These are phyloP conservation scores for Drosophila pseudoobscura DNA, from an alignment of 1,140 invertebrate species.

Conservation along the genomic window DNA sequence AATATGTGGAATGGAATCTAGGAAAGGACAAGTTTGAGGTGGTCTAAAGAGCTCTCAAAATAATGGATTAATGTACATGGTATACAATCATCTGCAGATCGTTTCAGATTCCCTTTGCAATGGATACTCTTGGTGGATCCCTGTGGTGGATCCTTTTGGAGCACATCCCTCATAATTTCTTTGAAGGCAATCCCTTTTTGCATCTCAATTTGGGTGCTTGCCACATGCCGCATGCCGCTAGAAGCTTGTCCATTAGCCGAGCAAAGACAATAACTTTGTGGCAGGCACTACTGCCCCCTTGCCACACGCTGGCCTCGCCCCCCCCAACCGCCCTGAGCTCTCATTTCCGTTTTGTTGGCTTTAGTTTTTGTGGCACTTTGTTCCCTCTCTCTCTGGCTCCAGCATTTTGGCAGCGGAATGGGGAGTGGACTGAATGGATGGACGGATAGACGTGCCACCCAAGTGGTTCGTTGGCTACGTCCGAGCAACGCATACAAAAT, in stretches of 20 bases:
- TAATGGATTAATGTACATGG: no score
- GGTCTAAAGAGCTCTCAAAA: no score
- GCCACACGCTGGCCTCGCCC: neutral
- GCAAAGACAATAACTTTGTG: constrained; percentile 39
- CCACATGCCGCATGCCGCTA: no score
- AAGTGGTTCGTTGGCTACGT: constrained; percentile 31
- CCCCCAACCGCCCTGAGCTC: constrained; percentile 23
- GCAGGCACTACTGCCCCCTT: constrained; percentile 4
- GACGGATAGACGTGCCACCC: constrained; percentile 36
- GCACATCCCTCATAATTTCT: no score
- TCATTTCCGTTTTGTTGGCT: constrained; percentile 50
- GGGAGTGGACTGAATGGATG: neutral
- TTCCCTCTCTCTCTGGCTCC: no score
- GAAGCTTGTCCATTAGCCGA: constrained; percentile 35
- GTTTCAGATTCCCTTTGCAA: no score
- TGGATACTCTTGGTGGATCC: no score
- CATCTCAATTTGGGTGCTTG: neutral
- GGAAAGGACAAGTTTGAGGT: no score
- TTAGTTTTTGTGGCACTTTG: neutral
- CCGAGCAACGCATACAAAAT: constrained; percentile 75
- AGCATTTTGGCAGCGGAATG: neutral
- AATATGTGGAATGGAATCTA: no score
- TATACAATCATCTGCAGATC: no score
- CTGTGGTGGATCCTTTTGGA: no score
- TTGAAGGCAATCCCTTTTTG: no score